Percentiles rank a stretch among this genome's conserved stretches.
Evolutionary conservation across 2,113 vertebrate genomes (phyloP).

Genomic region (Neolamprologus devosi): DNA sequence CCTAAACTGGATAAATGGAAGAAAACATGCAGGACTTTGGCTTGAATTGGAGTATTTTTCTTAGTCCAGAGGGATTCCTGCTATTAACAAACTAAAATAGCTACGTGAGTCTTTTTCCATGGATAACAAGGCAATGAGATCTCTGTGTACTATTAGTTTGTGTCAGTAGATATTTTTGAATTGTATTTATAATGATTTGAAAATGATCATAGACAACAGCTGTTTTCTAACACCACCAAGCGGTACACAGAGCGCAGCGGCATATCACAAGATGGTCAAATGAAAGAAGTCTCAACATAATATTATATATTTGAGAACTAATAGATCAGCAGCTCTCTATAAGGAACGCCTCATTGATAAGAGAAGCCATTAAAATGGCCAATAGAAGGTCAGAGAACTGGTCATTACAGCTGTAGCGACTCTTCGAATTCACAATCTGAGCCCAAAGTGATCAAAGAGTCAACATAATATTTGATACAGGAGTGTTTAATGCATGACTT

Average conservation of each 20-base stretch:
- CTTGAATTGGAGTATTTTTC: not conserved
- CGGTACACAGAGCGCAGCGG: rapidly evolving
- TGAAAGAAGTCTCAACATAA: not conserved
- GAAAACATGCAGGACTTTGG: not conserved
- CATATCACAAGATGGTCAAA: not conserved
- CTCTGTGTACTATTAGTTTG: not conserved
- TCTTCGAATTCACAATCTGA: not conserved
- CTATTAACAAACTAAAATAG: not conserved
- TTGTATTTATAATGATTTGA: not conserved
- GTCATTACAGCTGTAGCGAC: rapidly evolving
- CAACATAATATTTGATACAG: not conserved
- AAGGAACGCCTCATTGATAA: rapidly evolving
- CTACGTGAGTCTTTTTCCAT: not conserved
- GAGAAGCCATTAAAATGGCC: not conserved
- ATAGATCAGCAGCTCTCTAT: not conserved
- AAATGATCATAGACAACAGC: not conserved
- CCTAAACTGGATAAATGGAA: not conserved
- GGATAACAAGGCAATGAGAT: not conserved
- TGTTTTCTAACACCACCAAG: not conserved
- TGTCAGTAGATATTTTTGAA: not conserved
- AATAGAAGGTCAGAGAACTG: rapidly evolving
- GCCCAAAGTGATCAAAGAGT: not conserved
- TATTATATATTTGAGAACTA: not conserved
- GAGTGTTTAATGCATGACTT: not conserved
- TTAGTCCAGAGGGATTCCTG: not conserved